Base-by-base conservation (phyloP, 1,140 invertebrate species). In the Hypsibius dujardini region DNA sequence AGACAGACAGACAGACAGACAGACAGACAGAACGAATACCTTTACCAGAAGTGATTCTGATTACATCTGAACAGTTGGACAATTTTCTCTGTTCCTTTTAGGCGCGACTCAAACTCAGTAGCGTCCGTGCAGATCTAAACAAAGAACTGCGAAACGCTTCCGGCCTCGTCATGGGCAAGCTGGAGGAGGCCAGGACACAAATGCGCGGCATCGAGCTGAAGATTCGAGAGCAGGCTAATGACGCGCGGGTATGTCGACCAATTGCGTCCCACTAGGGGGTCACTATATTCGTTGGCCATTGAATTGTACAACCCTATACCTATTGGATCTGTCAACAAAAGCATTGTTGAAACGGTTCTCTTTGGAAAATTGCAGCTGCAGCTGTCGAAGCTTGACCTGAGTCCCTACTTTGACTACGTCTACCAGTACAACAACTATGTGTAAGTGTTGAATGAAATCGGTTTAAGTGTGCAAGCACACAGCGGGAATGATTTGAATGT, bases 351-450 rank as follows among this genome's bases (percentile, higher is more conserved):
- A n/a, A n/a, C n/a, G n/a, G n/a, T n/a, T n/a, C n/a, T 56, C 7
- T 56, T n/a, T 56, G 50, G 7, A 56, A 7, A 56, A 7, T 56
- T 56, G 50, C n/a, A n/a, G 50, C n/a, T 56, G 50, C 7, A 56
- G n/a, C 7, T 56, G 50, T 56, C n/a, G 50, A 7, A 56, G n/a
- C 50, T 56, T 7, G 7, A 67, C 3, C 7, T 67, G 42, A 7
- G 42, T 3, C 62, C 62, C 3, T 67, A 67, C 62, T 42, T 14
- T 42, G 62, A 7, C 7, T 67, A 67, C 62, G 42, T 67, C 42
- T 42, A 14, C 62, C 7, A 67, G 62, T 67, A 67, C 62, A 67
- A 67, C 62, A 42, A 67, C 42, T 67, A 67, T 42, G 7, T 67
- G 62, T 67, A 67, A 67, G 62, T 7, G 62, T 3, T 56, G 7